Evolutionary conservation across 2,797 vertebrate genomes (phyloP).

Genomic region (Ctenopoma multispine): DNA sequence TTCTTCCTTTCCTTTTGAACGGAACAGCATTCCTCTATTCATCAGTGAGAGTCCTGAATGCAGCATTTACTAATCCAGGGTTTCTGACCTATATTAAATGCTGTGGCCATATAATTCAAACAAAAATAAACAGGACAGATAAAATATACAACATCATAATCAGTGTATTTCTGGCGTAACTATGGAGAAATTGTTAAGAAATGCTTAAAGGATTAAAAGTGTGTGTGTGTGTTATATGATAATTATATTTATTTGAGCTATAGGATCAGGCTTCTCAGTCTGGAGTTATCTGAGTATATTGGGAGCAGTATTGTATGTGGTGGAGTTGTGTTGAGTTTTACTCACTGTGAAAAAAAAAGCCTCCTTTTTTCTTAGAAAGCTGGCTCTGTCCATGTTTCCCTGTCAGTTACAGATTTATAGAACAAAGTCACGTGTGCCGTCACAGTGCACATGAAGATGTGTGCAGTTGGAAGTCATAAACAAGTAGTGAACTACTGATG

Average conservation of each 20-base stretch:
- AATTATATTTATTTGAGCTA: too few relatives aligned
- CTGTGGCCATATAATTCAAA: background rate
- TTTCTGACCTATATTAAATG: constrained; percentile 41
- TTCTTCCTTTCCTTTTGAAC: constrained; percentile 43
- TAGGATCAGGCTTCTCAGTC: too few relatives aligned
- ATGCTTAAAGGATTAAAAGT: too few relatives aligned
- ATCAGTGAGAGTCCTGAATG: constrained; percentile 29
- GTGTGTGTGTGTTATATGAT: too few relatives aligned
- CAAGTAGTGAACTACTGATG: constrained; percentile 35
- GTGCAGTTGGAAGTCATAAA: constrained; percentile 42
- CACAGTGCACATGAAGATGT: constrained; percentile 4
- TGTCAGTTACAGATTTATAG: background rate
- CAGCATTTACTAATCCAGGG: constrained; percentile 29
- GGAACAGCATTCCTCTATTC: constrained; percentile 56
- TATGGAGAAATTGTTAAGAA: too few relatives aligned
- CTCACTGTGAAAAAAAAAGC: background rate
- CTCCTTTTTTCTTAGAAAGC: constrained; percentile 23
- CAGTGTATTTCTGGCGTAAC: too few relatives aligned
- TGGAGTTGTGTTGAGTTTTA: too few relatives aligned
- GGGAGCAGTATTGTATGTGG: too few relatives aligned
- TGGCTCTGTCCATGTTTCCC: background rate
- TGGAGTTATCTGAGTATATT: too few relatives aligned
- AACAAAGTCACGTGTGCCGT: background rate
- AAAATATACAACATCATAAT: background rate
- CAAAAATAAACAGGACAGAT: constrained; percentile 1